Conservation (phyloP, 2,113 vertebrate genomes). For the Greenwoodochromis staneri region DNA sequence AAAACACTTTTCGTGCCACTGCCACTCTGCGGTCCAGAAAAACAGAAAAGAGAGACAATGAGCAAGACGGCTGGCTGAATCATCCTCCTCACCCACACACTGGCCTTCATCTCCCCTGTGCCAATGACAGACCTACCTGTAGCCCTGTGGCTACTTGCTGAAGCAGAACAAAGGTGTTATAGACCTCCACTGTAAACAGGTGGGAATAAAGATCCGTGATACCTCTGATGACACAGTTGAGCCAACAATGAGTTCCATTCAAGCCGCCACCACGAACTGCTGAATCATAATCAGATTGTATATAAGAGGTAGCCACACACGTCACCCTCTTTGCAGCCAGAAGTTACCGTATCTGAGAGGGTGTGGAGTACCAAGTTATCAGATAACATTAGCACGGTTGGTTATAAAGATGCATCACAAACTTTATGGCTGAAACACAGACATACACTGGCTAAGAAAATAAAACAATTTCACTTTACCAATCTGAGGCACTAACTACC, state of each 20-base stretch:
- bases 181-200: not conserved
- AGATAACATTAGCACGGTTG: not conserved
- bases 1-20: conserved; percentile 9
- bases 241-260: not conserved
- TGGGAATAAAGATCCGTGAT: not conserved
- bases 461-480: not conserved
- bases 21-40: conserved; percentile 30
- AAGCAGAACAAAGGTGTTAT: conserved; percentile 23
- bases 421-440: not conserved
- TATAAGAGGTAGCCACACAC: not conserved
- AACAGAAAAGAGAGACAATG: not conserved
- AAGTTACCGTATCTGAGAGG: not conserved
- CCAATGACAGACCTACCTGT: not conserved
- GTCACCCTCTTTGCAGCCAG: not conserved
- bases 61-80: conserved; percentile 11
- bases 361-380: not conserved
- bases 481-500: not conserved
- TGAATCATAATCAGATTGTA: not conserved
- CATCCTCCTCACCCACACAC: not conserved
- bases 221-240: not conserved
- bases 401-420: not conserved
- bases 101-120: not conserved
- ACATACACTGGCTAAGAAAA: not conserved
- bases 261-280: not conserved
- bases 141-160: not conserved